Conservation (phyloP, 2,113 vertebrate genomes). For the Chelonoidis abingdonii region DNA sequence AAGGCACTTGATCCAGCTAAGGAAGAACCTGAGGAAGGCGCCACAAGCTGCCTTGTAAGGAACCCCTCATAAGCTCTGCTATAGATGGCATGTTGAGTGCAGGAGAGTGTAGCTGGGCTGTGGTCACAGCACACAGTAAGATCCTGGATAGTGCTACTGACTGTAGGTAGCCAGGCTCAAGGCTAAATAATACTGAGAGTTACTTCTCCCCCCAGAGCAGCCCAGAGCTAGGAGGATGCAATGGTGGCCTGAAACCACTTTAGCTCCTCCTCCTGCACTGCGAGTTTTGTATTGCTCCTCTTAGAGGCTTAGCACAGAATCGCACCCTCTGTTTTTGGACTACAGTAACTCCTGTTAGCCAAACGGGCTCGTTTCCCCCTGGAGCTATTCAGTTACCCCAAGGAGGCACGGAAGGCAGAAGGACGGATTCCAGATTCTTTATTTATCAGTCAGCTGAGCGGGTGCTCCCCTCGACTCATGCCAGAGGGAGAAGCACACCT, state of each 20-base stretch:
- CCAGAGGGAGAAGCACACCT: too few species aligned
- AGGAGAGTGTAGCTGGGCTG: neutral
- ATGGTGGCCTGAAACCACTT: neutral
- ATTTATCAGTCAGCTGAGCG: too few species aligned
- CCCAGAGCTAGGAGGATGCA: rapidly evolving
- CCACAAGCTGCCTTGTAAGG: rapidly evolving
- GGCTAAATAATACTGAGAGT: neutral
- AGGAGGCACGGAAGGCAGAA: too few species aligned
- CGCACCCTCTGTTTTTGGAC: neutral
- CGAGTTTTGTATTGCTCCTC: neutral
- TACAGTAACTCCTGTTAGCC: too few species aligned
- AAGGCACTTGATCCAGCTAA: neutral
- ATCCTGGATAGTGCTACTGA: neutral
- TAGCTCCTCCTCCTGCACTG: neutral
- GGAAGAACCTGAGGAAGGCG: neutral
- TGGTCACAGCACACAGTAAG: rapidly evolving
- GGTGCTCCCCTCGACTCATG: too few species aligned
- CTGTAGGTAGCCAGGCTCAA: neutral
- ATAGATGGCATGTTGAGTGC: neutral
- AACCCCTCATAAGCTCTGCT: rapidly evolving
- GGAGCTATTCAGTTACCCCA: too few species aligned
- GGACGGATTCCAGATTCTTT: too few species aligned
- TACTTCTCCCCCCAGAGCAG: neutral
- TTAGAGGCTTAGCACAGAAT: neutral
- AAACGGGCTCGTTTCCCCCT: too few species aligned